Evolutionary conservation across 2,797 vertebrate genomes (phyloP).

Genomic region (Pelodytes ibericus): DNA sequence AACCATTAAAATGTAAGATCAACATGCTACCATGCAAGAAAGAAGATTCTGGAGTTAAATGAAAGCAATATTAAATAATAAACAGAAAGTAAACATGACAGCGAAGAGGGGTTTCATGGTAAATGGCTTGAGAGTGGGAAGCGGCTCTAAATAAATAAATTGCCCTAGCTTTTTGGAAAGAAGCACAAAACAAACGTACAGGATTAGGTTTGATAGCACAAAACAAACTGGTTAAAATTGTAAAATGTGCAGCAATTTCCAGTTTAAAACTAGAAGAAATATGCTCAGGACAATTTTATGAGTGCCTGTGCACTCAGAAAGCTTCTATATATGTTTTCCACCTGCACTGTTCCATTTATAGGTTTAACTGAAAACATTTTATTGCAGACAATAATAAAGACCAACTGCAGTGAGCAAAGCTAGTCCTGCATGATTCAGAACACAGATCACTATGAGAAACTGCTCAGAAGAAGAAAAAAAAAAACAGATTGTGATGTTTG

Average conservation of each 20-base stretch:
- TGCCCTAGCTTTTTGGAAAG: background rate
- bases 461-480: background rate
- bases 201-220: slow-evolving; percentile 18
- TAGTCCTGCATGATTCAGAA: slow-evolving; percentile 10
- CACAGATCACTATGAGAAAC: background rate
- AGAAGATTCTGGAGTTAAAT: too few species aligned
- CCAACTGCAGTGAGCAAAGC: slow-evolving; percentile 31
- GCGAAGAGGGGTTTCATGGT: background rate
- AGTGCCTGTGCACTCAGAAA: slow-evolving; percentile 17
- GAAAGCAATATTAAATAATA: too few species aligned
- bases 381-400: slow-evolving; percentile 49
- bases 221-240: slow-evolving; percentile 19
- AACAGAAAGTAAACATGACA: background rate
- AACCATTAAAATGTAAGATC: too few species aligned
- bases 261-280: slow-evolving; percentile 30
- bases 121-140: background rate
- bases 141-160: background rate
- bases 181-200: slow-evolving; percentile 16
- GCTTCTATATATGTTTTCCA: slow-evolving; percentile 40
- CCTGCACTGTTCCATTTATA: slow-evolving; percentile 50
- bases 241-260: slow-evolving; percentile 38
- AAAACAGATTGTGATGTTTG: too few species aligned
- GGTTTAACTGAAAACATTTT: slow-evolving; percentile 50
- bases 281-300: slow-evolving; percentile 25
- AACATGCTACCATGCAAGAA: too few species aligned